These are phyloP conservation scores for Apamea monoglypha DNA, from an alignment of 2,888 invertebrate genomes.

Conservation along the genomic window DNA sequence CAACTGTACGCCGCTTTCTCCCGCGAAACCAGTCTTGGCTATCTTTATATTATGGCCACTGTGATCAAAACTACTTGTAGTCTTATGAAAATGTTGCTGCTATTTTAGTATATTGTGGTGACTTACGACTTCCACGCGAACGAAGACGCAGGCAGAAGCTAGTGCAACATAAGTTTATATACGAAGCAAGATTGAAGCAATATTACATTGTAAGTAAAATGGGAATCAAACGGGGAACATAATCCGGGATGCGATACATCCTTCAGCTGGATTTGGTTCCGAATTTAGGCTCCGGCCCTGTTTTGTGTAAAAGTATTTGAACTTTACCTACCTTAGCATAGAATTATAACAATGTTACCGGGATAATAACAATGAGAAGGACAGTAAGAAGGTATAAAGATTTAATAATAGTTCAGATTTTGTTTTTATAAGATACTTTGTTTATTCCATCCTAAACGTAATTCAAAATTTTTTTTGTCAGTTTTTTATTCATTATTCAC, in stretches of 20 bases:
- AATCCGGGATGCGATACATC: slow-evolving; percentile 40
- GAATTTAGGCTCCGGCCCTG: slow-evolving; percentile 42
- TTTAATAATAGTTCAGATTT: neutral
- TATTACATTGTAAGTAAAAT: slow-evolving; percentile 26
- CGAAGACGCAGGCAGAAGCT: neutral
- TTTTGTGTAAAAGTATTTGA: slow-evolving; percentile 29
- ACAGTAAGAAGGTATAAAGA: neutral
- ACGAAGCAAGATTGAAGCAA: too few relatives aligned
- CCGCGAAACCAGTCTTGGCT: neutral
- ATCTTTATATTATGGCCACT: neutral
- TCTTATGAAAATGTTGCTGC: neutral
- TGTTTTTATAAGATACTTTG: neutral
- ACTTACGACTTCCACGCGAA: neutral
- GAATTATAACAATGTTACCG: neutral
- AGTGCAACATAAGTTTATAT: neutral
- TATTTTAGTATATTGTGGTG: neutral
- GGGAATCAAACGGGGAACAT: slow-evolving; percentile 31
- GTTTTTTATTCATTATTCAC: too few relatives aligned
- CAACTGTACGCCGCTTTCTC: neutral
- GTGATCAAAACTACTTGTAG: neutral
- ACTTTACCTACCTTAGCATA: neutral
- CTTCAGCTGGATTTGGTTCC: slow-evolving; percentile 40
- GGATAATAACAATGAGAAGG: neutral
- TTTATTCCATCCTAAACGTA: too few relatives aligned
- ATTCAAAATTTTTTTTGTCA: too few relatives aligned